Evolutionary conservation across 1,140 invertebrate species (phyloP).

Genomic region (Lepidotrigona ventralis): DNA sequence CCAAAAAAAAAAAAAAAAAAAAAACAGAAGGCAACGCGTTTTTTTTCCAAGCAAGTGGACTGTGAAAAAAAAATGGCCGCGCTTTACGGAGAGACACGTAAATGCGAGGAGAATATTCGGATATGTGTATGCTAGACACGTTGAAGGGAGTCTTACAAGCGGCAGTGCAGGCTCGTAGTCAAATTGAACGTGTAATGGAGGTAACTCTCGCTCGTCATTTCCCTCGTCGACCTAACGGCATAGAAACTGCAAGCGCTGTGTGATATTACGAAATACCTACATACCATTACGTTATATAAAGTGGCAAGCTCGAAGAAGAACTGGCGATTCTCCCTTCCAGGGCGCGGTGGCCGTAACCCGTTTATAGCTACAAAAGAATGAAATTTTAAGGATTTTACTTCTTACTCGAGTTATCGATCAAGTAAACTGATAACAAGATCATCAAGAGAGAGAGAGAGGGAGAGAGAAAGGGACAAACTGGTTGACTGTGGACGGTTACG

Average conservation of each 20-base stretch:
- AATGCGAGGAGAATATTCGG: slow-evolving; percentile 15
- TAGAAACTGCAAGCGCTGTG: slow-evolving; percentile 68
- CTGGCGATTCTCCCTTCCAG: slow-evolving; percentile 54
- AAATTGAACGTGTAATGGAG: slow-evolving; percentile 60
- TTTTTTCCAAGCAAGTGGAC: background rate
- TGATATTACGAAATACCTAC: slow-evolving; percentile 75
- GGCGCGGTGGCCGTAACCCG: background rate
- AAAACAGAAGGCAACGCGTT: too few species aligned
- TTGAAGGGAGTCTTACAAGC: slow-evolving; percentile 4
- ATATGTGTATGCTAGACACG: background rate
- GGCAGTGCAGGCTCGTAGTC: slow-evolving; percentile 7
- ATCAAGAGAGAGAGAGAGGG: background rate
- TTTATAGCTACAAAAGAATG: background rate
- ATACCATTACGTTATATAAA: slow-evolving; percentile 71
- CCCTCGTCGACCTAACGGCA: slow-evolving; percentile 50
- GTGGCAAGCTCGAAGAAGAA: slow-evolving; percentile 54
- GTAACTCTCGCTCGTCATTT: slow-evolving; percentile 56
- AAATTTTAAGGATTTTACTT: slow-evolving; percentile 3
- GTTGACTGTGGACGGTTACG: background rate
- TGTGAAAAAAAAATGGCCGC: background rate
- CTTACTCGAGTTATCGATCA: background rate
- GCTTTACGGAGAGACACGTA: background rate
- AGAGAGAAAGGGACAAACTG: background rate
- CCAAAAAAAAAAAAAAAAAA: too few species aligned
- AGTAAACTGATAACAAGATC: background rate